Conservation (phyloP, 2,113 vertebrate genomes). For the Anas platyrhynchos region DNA sequence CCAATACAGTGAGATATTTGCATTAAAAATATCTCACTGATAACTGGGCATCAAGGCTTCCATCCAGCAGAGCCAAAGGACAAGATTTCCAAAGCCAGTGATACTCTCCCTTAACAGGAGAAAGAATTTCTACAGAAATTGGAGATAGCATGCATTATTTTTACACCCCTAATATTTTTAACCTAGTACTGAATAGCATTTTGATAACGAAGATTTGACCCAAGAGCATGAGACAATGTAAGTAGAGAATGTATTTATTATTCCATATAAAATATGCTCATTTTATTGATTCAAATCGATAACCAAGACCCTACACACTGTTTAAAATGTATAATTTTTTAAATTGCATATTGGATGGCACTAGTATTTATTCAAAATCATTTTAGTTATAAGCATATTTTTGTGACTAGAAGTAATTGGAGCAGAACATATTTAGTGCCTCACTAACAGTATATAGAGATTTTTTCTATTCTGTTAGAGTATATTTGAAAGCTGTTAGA, state of each 20-base stretch:
- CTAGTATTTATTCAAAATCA: conserved; percentile 41
- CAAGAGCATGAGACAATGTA: background rate
- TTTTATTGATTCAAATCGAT: background rate
- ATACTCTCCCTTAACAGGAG: background rate
- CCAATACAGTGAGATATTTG: background rate
- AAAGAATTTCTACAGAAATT: background rate
- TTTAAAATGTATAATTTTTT: background rate
- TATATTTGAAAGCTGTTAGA: conserved; percentile 35
- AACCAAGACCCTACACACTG: background rate
- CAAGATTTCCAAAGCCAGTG: background rate
- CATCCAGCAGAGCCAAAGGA: background rate
- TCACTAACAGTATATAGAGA: background rate
- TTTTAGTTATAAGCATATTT: conserved; percentile 21
- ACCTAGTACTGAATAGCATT: background rate
- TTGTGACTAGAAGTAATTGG: conserved; percentile 23
- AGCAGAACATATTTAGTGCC: conserved; percentile 48
- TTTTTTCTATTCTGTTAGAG: conserved; percentile 2
- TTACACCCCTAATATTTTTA: background rate
- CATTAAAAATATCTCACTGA: background rate
- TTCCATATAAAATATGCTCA: background rate
- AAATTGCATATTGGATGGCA: background rate
- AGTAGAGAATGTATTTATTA: background rate
- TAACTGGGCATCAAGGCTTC: background rate
- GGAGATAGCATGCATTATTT: background rate
- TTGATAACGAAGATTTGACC: background rate